A percentile compares a stretch with the other conserved stretches of the same genome.
Conservation (phyloP, 2,888 invertebrate species). For the Ypsolopha sequella region DNA sequence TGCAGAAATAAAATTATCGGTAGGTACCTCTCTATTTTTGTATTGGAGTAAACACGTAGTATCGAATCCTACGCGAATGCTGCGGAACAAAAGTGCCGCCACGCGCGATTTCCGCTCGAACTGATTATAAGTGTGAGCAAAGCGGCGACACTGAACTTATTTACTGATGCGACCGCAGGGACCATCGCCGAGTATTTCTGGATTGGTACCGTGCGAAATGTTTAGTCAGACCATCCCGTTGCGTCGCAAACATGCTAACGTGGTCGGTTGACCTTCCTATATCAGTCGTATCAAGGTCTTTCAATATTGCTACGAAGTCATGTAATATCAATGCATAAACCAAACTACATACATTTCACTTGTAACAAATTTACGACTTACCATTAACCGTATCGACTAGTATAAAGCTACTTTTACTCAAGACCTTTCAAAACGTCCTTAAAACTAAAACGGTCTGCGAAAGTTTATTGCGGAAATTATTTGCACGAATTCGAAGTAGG, state of each 20-base stretch:
- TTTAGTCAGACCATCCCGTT: constrained; percentile 49
- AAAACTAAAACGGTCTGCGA: not conserved
- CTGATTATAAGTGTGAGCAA: not conserved
- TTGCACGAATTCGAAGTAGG: not conserved
- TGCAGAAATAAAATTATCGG: too few species aligned
- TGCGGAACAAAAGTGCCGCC: constrained; percentile 1
- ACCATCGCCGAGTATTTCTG: constrained; percentile 54
- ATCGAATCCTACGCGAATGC: not conserved
- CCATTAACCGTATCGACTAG: too few species aligned
- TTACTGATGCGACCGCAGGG: constrained; percentile 27
- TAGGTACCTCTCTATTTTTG: not conserved
- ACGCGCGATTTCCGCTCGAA: not conserved
- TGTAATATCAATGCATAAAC: too few species aligned
- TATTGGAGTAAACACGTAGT: not conserved
- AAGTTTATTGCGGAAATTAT: constrained; percentile 4
- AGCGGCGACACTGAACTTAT: constrained; percentile 26
- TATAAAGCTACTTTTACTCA: constrained; percentile 14
- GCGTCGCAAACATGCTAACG: too few species aligned
- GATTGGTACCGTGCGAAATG: constrained; percentile 68
- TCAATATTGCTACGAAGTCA: too few species aligned
- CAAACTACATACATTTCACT: too few species aligned
- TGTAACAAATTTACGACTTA: too few species aligned
- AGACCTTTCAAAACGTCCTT: not conserved
- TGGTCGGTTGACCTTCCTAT: too few species aligned
- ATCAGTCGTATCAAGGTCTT: too few species aligned